phyloP scores from a whole-genome alignment of 2,888 invertebrate genomes.

The Drosophila flavopinicola region DNA sequence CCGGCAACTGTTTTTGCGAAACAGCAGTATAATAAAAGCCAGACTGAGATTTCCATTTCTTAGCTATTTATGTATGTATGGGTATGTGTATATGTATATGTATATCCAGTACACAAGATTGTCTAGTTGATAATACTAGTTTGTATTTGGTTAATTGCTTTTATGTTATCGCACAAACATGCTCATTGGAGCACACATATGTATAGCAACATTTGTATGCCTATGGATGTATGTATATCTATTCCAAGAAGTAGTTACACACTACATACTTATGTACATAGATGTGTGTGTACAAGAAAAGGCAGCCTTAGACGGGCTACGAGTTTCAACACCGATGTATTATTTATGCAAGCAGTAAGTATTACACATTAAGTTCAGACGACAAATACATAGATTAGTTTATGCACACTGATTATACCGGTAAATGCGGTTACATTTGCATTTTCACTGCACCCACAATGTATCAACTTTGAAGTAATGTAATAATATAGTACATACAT shows the following conservation, averaged over 20 bases:
- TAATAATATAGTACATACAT: slow-evolving; percentile 12
- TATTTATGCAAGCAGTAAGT: too few species aligned
- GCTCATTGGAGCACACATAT: slow-evolving; percentile 6
- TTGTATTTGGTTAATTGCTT: background rate
- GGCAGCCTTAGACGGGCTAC: too few species aligned
- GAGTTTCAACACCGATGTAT: too few species aligned
- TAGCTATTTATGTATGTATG: slow-evolving; percentile 1
- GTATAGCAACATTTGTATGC: background rate
- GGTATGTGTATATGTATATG: slow-evolving; percentile 3
- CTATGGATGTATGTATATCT: background rate
- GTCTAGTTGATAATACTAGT: background rate
- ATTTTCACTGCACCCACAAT: slow-evolving; percentile 4
- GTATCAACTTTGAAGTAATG: background rate
- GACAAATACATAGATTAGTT: background rate
- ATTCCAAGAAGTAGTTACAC: too few species aligned
- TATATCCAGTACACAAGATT: slow-evolving; percentile 5
- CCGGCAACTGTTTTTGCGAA: slow-evolving; percentile 48
- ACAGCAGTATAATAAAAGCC: slow-evolving; percentile 45
- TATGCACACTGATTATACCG: slow-evolving; percentile 26
- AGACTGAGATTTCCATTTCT: slow-evolving; percentile 50
- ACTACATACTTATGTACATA: background rate
- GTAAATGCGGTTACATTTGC: slow-evolving; percentile 14
- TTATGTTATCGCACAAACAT: slow-evolving; percentile 4
- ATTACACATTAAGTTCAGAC: too few species aligned
- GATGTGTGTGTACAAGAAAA: background rate